These are phyloP conservation scores for Heteromurus nitidus DNA, from an alignment of 2,888 invertebrate genomes.

Conservation along the genomic window DNA sequence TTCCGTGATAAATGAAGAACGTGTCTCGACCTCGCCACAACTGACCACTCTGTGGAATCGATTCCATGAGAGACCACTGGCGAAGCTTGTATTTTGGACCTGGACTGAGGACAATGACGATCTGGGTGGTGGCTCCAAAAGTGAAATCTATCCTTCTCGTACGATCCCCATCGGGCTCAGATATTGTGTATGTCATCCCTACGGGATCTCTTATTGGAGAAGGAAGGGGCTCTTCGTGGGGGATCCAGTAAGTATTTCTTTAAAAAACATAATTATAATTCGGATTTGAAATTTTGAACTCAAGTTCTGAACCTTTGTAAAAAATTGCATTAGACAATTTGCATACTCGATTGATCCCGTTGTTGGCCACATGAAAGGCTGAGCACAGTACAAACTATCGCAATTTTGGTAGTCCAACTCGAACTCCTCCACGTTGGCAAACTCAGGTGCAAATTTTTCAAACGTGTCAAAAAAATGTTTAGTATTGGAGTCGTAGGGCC, in stretches of 20 bases:
- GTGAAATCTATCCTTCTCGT: slow-evolving; percentile 55
- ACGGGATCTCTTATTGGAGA: slow-evolving; percentile 55
- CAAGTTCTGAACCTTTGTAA: background rate
- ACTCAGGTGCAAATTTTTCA: slow-evolving; percentile 57
- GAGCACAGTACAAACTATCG: slow-evolving; percentile 69
- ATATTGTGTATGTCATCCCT: slow-evolving; percentile 49
- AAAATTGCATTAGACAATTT: background rate
- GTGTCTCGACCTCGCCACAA: slow-evolving; percentile 74
- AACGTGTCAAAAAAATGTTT: slow-evolving; percentile 62
- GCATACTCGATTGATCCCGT: slow-evolving; percentile 66
- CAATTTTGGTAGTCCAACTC: slow-evolving; percentile 63
- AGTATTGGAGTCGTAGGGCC: slow-evolving; percentile 69
- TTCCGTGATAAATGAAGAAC: slow-evolving; percentile 76
- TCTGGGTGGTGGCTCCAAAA: slow-evolving; percentile 76
- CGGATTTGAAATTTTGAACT: no score
- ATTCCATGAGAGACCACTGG: slow-evolving; percentile 75
- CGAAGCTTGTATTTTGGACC: slow-evolving; percentile 74
- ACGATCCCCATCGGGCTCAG: slow-evolving; percentile 36
- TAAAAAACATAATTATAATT: slow-evolving; percentile 1
- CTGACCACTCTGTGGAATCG: slow-evolving; percentile 73
- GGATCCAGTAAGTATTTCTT: slow-evolving; percentile 71
- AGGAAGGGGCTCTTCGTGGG: slow-evolving; percentile 54
- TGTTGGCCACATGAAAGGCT: slow-evolving; percentile 71
- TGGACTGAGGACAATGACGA: slow-evolving; percentile 76
- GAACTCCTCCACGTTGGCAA: slow-evolving; percentile 54